Evolutionary conservation across 2,888 invertebrate species (phyloP).

Genomic region (Phaedon cochleariae): DNA sequence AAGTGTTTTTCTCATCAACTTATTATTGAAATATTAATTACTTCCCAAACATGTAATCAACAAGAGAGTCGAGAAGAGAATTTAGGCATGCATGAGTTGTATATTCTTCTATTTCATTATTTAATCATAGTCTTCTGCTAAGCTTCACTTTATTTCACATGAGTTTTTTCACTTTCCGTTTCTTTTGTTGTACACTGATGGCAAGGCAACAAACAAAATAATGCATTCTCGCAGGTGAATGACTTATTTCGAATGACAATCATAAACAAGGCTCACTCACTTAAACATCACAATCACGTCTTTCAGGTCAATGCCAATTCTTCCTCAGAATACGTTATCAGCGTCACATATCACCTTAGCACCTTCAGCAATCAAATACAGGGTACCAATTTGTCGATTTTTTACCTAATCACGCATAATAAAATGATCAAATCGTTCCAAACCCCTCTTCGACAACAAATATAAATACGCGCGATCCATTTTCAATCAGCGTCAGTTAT

Average conservation of each 20-base stretch:
- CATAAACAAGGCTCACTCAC: conserved; percentile 4
- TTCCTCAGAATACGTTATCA: conserved; percentile 7
- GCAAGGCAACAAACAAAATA: too few species aligned
- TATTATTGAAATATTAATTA: too few species aligned
- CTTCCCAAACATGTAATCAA: too few species aligned
- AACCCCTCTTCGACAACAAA: not conserved
- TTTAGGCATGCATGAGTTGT: too few species aligned
- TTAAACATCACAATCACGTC: conserved; percentile 22
- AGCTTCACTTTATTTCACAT: too few species aligned
- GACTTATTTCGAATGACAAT: conserved; percentile 21
- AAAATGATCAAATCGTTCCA: not conserved
- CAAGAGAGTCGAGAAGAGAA: too few species aligned
- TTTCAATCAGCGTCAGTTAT: conserved; percentile 31
- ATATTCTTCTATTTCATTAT: too few species aligned
- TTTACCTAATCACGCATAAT: not conserved
- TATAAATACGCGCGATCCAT: conserved; percentile 30
- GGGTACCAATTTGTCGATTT: conserved; percentile 8
- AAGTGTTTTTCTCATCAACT: too few species aligned
- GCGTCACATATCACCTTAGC: conserved; percentile 9
- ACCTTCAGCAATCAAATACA: conserved; percentile 19
- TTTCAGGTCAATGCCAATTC: conserved; percentile 32
- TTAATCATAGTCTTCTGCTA: too few species aligned
- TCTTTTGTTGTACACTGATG: too few species aligned
- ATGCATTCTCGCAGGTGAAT: conserved; percentile 2
- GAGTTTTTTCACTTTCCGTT: too few species aligned